These are phyloP conservation scores for Drosophila atripex DNA, from an alignment of 2,888 invertebrate genomes.

Conservation along the genomic window DNA sequence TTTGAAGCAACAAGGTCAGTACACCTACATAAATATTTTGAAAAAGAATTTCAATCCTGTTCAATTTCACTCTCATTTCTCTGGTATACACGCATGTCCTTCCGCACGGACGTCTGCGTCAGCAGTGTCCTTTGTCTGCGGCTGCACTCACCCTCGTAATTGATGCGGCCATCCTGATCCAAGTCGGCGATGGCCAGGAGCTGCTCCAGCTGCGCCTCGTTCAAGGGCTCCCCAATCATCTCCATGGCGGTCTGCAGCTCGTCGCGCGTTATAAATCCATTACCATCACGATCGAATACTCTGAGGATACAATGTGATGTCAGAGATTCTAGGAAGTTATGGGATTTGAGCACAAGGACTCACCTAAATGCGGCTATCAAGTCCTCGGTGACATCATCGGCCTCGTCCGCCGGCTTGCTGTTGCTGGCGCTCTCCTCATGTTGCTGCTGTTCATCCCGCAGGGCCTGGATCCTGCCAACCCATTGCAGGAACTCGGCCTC, in stretches of 20 bases:
- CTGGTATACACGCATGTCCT: conserved; percentile 43
- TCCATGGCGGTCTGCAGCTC: conserved; percentile 91
- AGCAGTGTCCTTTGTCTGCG: conserved; percentile 49
- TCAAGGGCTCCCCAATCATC: conserved; percentile 91
- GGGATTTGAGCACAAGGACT: conserved; percentile 27
- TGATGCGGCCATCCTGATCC: conserved; percentile 91
- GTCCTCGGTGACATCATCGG: conserved; percentile 90
- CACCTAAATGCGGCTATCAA: conserved; percentile 93
- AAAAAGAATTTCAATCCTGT: not conserved
- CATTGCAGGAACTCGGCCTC: conserved; percentile 91
- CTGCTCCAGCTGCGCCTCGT: conserved; percentile 90
- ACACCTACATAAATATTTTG: not conserved
- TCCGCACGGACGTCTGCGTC: conserved; percentile 41
- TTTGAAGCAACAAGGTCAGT: not conserved
- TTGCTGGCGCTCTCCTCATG: conserved; percentile 83
- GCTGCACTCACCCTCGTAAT: conserved; percentile 88
- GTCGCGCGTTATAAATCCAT: conserved; percentile 94
- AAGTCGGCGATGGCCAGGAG: conserved; percentile 90
- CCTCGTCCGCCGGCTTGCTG: conserved; percentile 82
- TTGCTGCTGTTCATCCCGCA: conserved; percentile 85
- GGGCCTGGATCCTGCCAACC: conserved; percentile 89
- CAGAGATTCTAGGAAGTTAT: not conserved
- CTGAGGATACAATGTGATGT: conserved; percentile 79
- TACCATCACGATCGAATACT: conserved; percentile 95
- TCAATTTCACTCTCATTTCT: conserved; percentile 20